These are phyloP conservation scores for Limosa lapponica DNA, from an alignment of 2,797 vertebrate species.

Conservation along the genomic window DNA sequence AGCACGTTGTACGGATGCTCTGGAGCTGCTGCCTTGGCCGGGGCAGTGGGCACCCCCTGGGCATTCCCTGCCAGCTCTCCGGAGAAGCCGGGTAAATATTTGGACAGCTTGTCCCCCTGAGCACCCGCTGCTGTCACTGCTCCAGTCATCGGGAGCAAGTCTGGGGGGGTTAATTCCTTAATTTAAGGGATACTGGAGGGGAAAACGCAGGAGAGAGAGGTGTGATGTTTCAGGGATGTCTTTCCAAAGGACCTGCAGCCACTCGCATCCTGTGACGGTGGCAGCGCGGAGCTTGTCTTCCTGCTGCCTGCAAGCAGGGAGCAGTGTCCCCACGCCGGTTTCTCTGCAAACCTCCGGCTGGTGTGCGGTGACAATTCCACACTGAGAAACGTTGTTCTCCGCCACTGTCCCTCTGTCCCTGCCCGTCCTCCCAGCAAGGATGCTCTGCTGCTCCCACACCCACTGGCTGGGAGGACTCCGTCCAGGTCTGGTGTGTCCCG, in stretches of 20 bases:
- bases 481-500: rapidly evolving
- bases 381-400: rapidly evolving
- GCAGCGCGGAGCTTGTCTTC: neutral
- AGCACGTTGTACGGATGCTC: rapidly evolving
- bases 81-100: neutral
- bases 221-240: neutral
- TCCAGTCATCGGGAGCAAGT: rapidly evolving
- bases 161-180: neutral
- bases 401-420: neutral
- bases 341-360: neutral
- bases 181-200: neutral
- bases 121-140: neutral
- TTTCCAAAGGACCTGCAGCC: neutral
- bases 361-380: neutral
- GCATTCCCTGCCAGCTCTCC: neutral
- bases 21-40: neutral
- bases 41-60: neutral
- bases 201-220: neutral
- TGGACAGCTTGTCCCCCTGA: neutral
- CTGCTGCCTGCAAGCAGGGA: slow-evolving; percentile 35
- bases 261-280: neutral
- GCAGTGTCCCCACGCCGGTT: slow-evolving; percentile 5
- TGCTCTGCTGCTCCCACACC: neutral
- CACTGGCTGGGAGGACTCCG: rapidly evolving
- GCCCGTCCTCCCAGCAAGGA: rapidly evolving